Evolutionary conservation across 2,797 vertebrate species (phyloP), one percentile per base, ranked within the genome.

Genomic region (Sebastiscus tertius): DNA sequence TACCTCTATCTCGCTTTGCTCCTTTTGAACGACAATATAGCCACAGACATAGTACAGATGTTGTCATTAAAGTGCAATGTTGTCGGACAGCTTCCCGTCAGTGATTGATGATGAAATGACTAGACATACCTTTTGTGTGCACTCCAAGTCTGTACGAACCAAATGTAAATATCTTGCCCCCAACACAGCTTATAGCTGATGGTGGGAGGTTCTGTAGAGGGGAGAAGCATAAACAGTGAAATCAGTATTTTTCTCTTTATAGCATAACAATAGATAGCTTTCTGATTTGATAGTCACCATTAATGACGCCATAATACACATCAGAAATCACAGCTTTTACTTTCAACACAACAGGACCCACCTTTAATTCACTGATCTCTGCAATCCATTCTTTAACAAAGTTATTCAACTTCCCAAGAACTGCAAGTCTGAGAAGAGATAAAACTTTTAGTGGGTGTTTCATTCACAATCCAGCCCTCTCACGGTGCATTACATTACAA

Each of bases 121-220:
- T 18, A 66, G 0, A 72, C 70, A 65, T 96, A 99, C 99, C 99
- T 98, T 98, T 99, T 66, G 98, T 99, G 90, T 99, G 99, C 20
- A 99, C 99, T 87, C 98, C 99, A 49, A 99, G 97, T 18, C 96
- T 96, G 77, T 99, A 99, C 6, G 99, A 99, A n/a, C 98, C 98
- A 95, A 99, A 99, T 0, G 99, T 99, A 94, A 99, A 97, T 95
- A 99, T 98, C 94, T 99, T 99, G 52, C 98, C 99, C 81, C 97
- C 97, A 75, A 96, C 96, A 87, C 95, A 96, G 65, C 89, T 95
- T 84, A 95, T 94, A 64, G 95, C 91, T n/a, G 97, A 96, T 72
- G 95, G 95, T 66, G 98, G 97, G 80, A 99, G 95, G 88, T 97
- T 98, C 98, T 99, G 91, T 24, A 72, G 75, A 65, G 39, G 56